Conservation (phyloP, 2,797 vertebrate genomes). For the Rhadinocentrus ornatus region DNA sequence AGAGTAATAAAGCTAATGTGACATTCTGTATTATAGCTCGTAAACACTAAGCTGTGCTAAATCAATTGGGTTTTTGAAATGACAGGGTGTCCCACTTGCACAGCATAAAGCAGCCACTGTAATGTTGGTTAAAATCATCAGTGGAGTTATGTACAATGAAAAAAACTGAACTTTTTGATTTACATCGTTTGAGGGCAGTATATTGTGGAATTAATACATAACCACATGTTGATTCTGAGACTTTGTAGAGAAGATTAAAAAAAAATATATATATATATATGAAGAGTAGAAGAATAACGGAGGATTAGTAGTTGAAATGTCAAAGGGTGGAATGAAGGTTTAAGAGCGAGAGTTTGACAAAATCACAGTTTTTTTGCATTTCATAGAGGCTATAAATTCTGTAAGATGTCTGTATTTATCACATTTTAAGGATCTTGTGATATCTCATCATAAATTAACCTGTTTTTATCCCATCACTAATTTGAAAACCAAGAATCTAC, state of each 20-base stretch:
- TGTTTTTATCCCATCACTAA: background rate
- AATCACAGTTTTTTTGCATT: conserved; percentile 3
- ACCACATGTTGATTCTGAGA: conserved; percentile 26
- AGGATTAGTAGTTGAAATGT: conserved; percentile 23
- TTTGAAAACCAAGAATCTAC: background rate
- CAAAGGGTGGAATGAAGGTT: background rate
- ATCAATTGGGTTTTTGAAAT: conserved; percentile 71
- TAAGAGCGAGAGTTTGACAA: background rate
- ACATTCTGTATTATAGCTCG: conserved; percentile 72
- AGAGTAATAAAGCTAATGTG: conserved; percentile 78
- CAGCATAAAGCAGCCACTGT: conserved; percentile 31
- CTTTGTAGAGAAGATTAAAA: conserved; percentile 21
- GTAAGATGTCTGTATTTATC: too few species aligned
- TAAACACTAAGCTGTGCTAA: conserved; percentile 73
- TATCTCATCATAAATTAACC: too few species aligned
- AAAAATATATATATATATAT: conserved; percentile 12
- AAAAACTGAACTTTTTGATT: conserved; percentile 25
- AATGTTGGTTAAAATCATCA: conserved; percentile 30
- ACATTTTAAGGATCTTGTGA: too few species aligned
- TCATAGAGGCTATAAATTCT: too few species aligned
- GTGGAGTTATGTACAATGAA: conserved; percentile 20
- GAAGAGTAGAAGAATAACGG: conserved; percentile 17
- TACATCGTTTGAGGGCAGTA: conserved; percentile 23
- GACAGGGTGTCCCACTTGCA: conserved; percentile 41
- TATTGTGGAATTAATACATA: conserved; percentile 13